A percentile compares a stretch with the other conserved stretches of the same genome.
Evolutionary conservation across 1,140 invertebrate genomes (phyloP).

Genomic region (Caenorhabditis inopinata): DNA sequence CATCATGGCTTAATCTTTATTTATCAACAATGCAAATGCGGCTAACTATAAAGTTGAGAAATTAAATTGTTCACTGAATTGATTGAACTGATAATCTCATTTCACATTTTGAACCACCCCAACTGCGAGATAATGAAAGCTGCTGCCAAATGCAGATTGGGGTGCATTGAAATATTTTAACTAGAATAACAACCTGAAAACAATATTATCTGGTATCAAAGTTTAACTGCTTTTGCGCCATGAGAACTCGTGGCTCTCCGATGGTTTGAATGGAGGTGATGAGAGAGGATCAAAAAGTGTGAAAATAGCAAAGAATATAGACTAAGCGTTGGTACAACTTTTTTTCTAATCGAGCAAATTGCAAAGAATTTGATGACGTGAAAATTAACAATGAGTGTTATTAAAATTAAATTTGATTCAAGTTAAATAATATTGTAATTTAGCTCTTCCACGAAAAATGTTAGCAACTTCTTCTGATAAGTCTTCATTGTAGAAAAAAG

Average conservation of each 20-base stretch:
- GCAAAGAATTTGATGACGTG: conserved; percentile 4
- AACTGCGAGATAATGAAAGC: no score
- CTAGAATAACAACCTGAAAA: conserved; percentile 23
- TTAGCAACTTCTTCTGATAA: no score
- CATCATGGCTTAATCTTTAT: no score
- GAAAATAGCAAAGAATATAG: background rate
- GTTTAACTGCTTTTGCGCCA: background rate
- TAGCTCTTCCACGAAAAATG: no score
- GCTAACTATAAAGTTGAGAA: no score
- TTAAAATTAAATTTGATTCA: no score
- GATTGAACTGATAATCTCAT: no score
- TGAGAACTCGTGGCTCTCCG: background rate
- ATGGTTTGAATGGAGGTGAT: background rate
- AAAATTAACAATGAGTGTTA: background rate
- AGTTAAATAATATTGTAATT: no score
- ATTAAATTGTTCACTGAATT: no score
- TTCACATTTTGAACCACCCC: no score
- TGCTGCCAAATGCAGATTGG: conserved; percentile 4
- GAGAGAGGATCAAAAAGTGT: background rate
- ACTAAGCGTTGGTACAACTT: background rate
- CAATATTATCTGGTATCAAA: conserved; percentile 16
- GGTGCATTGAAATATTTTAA: background rate
- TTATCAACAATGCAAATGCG: no score
- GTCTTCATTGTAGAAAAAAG: no score
- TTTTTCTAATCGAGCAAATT: background rate